Evolutionary conservation across 2,113 vertebrate species (phyloP).

Genomic region (Uropsilus gracilis): DNA sequence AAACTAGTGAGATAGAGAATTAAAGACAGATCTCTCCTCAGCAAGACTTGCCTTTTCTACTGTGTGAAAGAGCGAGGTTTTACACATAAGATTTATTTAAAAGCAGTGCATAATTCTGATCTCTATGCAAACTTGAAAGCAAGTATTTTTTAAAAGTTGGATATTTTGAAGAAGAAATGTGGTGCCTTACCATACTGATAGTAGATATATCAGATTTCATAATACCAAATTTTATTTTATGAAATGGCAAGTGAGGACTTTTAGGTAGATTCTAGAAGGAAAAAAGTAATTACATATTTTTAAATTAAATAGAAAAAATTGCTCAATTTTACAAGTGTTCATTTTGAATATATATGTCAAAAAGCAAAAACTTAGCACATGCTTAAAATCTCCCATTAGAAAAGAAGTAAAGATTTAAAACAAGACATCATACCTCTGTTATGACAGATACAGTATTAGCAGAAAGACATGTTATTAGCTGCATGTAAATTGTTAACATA

Average conservation of each 20-base stretch:
- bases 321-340: too few relatives aligned
- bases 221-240: neutral
- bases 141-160: constrained; percentile 38
- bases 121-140: neutral
- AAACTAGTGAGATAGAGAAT: neutral
- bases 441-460: constrained; percentile 3
- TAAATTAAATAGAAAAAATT: too few relatives aligned
- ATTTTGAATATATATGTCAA: constrained; percentile 28
- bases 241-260: neutral
- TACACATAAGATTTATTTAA: neutral
- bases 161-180: neutral
- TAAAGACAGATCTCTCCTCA: neutral
- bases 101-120: neutral
- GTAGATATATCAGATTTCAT: neutral
- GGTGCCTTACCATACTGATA: neutral
- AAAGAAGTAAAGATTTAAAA: neutral
- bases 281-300: neutral
- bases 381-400: neutral
- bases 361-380: neutral
- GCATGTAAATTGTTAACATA: neutral
- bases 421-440: neutral
- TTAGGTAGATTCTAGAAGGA: constrained; percentile 10
- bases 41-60: neutral
- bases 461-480: constrained; percentile 29
- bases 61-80: neutral